Conservation (phyloP, 1,140 invertebrate genomes). For the Papilio polytes region DNA sequence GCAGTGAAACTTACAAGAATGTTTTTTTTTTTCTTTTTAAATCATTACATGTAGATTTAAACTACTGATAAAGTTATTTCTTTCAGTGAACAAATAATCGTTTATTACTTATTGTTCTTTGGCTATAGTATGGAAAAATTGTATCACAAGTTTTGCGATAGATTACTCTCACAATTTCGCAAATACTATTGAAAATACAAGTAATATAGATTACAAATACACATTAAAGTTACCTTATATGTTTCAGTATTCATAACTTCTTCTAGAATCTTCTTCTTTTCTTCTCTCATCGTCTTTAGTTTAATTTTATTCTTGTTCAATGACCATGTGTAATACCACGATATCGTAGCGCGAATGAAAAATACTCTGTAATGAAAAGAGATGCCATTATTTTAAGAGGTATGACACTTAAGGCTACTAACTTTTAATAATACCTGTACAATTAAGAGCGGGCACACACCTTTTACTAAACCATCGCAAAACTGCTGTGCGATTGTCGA, state of each 20-base stretch:
- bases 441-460: too few species aligned
- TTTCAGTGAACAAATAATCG: too few species aligned
- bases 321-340: conserved; percentile 95
- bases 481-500: too few species aligned
- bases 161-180: too few species aligned
- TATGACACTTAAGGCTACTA: not conserved
- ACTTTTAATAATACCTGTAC: not conserved
- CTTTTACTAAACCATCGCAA: too few species aligned
- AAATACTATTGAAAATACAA: too few species aligned
- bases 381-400: not conserved
- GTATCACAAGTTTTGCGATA: conserved; percentile 2
- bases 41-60: too few species aligned
- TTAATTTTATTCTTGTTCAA: conserved; percentile 92
- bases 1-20: too few species aligned
- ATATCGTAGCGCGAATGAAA: conserved; percentile 90
- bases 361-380: conserved; percentile 87
- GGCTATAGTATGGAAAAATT: not conserved
- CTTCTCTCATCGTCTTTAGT: conserved; percentile 88
- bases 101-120: too few species aligned
- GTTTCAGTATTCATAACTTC: conserved; percentile 99
- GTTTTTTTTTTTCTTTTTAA: too few species aligned
- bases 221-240: conserved; percentile 90
- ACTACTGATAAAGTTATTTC: too few species aligned
- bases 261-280: conserved; percentile 96
- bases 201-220: not conserved